Base-by-base conservation (phyloP, 2,888 invertebrate genomes). In the Drosophila pseudotakahashii region DNA sequence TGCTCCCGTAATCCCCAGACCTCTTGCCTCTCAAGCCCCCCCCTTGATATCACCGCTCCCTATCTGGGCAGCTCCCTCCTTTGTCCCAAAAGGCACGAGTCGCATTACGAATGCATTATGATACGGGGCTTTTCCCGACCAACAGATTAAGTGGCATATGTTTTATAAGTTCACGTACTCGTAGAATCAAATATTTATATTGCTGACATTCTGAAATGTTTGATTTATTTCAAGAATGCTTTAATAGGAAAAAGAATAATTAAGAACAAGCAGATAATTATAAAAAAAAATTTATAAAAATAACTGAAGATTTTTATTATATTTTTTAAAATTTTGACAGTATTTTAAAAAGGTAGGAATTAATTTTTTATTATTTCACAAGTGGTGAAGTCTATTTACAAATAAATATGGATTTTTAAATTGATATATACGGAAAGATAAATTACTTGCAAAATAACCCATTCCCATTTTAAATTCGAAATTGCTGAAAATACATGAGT, bases 31-130 rank as follows among this genome's bases (percentile, higher is more conserved):
- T 62, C 75, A 57, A 30, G 55, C 30, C n/a, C 47, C 11, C 10
- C 14, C 32, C 13, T 19, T 55, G 52, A 61, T 67, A 59, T 47
- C 50, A 37, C 48, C 44, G 61, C 36, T 61, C 52, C 59, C 47
- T 37, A 47, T 32, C 47, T 45, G 41, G 26, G 41, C 51, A 50
- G 16, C 36, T 36, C 61, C 62, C 64, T 66, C 19, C 69, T 68
- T 69, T 69, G 69, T 55, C 55, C 50, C 54, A 50, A n/a, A 23
- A 44, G 54, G 64, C 66, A 64, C 66, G 54, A 71, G 62, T 50
- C 54, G 72, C 72, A 59, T 71, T 68, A 74, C 45, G 61, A 51
- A 64, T 75, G 67, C 55, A 78, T 73, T 79, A 64, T 52, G 55
- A 41, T 53, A 50, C 63, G 72, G 68, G 57, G 47, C 41, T 9